phyloP scores from a whole-genome alignment of 2,888 invertebrate species.

The Nyleta sp. region DNA sequence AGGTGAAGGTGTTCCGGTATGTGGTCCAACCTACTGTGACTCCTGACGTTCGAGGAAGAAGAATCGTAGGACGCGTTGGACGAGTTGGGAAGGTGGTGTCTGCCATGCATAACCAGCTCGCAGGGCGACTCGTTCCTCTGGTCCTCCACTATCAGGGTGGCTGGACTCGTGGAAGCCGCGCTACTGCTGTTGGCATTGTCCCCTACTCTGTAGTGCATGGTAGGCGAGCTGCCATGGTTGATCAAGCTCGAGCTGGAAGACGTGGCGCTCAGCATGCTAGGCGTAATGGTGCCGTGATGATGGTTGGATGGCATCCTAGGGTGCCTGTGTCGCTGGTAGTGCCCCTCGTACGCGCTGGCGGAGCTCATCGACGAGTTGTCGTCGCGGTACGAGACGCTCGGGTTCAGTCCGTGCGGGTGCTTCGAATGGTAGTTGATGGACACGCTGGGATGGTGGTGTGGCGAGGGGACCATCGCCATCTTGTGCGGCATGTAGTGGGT shows the following conservation, averaged over 20 bases:
- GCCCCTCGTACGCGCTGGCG: constrained; percentile 31
- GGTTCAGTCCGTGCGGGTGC: constrained; percentile 36
- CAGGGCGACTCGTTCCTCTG: constrained; percentile 72
- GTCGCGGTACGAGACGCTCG: constrained; percentile 36
- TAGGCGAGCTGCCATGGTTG: constrained; percentile 73
- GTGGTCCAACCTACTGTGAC: constrained; percentile 75
- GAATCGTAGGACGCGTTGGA: constrained; percentile 78
- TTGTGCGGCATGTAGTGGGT: constrained; percentile 54
- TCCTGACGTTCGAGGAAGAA: constrained; percentile 75
- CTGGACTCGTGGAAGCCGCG: constrained; percentile 71
- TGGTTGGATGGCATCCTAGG: constrained; percentile 61
- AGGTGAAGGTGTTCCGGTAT: constrained; percentile 75
- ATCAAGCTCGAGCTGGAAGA: constrained; percentile 75
- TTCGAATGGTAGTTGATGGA: constrained; percentile 47
- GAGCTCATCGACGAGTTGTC: constrained; percentile 32
- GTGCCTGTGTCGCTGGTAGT: constrained; percentile 65
- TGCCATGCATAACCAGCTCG: constrained; percentile 71
- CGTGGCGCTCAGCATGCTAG: constrained; percentile 71
- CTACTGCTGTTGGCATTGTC: constrained; percentile 63
- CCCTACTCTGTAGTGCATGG: constrained; percentile 67
- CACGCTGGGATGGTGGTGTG: constrained; percentile 42
- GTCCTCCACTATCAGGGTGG: constrained; percentile 70
- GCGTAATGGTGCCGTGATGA: constrained; percentile 69
- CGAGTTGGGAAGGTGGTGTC: constrained; percentile 76
- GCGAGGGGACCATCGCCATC: neutral